Conservation (phyloP, 2,888 invertebrate genomes). For the Gymnoscelis rufifasciata region DNA sequence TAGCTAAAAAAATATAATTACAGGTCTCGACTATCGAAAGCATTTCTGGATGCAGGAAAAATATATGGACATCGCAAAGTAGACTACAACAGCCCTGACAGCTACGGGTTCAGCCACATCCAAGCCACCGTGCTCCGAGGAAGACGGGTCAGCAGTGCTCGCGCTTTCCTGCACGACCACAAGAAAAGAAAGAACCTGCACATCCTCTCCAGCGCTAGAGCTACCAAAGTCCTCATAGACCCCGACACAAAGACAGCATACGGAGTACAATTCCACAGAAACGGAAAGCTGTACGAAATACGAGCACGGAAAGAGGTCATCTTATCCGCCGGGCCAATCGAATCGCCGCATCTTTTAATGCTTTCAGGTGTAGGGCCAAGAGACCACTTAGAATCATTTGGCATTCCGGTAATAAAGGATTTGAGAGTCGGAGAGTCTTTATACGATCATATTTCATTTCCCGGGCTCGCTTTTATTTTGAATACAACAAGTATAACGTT, state of each 20-base stretch:
- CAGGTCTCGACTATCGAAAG: constrained; percentile 79
- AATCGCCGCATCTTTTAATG: constrained; percentile 87
- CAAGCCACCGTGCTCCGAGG: constrained; percentile 72
- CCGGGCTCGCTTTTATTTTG: constrained; percentile 75
- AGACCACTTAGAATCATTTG: constrained; percentile 75
- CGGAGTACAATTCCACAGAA: constrained; percentile 58
- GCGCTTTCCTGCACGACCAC: constrained; percentile 78
- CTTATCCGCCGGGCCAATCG: constrained; percentile 86
- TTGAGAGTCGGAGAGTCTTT: constrained; percentile 83
- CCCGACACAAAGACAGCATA: constrained; percentile 66
- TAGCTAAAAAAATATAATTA: constrained; percentile 21
- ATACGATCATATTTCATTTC: constrained; percentile 83
- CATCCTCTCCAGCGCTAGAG: constrained; percentile 75
- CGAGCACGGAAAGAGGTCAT: constrained; percentile 76
- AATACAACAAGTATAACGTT: constrained; percentile 61
- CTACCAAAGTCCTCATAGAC: constrained; percentile 79
- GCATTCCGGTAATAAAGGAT: constrained; percentile 80
- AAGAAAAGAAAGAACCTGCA: constrained; percentile 78
- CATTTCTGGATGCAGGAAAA: constrained; percentile 82
- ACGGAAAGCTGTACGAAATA: constrained; percentile 65
- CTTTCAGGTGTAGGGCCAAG: constrained; percentile 83
- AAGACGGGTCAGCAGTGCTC: constrained; percentile 73
- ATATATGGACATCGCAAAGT: constrained; percentile 81
- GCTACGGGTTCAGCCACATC: constrained; percentile 78
- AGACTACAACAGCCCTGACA: constrained; percentile 84